These are phyloP conservation scores for Dicyrtomina minuta DNA, from an alignment of 2,888 invertebrate genomes.

Conservation along the genomic window DNA sequence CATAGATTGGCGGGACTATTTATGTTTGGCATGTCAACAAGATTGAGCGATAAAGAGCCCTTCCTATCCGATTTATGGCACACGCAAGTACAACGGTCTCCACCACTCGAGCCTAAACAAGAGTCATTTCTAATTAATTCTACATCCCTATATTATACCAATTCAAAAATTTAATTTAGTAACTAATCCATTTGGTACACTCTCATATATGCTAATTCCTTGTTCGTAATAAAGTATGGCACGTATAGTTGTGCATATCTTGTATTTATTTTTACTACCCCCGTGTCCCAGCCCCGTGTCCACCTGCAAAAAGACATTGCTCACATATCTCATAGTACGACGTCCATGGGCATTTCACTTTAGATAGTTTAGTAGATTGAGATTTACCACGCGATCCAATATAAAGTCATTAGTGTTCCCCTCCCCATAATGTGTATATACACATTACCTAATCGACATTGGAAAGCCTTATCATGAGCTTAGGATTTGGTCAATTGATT, in stretches of 20 bases:
- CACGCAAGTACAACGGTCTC: conserved; percentile 44
- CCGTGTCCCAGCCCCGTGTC: too few relatives aligned
- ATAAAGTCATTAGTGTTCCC: too few relatives aligned
- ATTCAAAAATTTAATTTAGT: neutral
- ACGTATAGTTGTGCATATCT: too few relatives aligned
- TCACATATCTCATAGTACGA: too few relatives aligned
- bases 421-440: too few relatives aligned
- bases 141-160: neutral
- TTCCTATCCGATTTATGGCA: conserved; percentile 52
- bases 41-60: conserved; percentile 41
- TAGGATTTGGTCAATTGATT: too few relatives aligned
- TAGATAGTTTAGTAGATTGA: too few relatives aligned
- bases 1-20: conserved; percentile 9
- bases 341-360: too few relatives aligned
- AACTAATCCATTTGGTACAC: neutral
- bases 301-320: too few relatives aligned
- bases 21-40: conserved; percentile 33
- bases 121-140: neutral
- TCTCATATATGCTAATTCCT: neutral
- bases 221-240: neutral
- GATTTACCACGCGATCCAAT: too few relatives aligned
- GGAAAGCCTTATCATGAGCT: too few relatives aligned
- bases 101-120: conserved; percentile 31
- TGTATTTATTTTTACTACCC: too few relatives aligned
- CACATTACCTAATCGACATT: neutral